These are phyloP conservation scores for Clunio marinus DNA, from an alignment of 2,888 invertebrate genomes.

Conservation along the genomic window DNA sequence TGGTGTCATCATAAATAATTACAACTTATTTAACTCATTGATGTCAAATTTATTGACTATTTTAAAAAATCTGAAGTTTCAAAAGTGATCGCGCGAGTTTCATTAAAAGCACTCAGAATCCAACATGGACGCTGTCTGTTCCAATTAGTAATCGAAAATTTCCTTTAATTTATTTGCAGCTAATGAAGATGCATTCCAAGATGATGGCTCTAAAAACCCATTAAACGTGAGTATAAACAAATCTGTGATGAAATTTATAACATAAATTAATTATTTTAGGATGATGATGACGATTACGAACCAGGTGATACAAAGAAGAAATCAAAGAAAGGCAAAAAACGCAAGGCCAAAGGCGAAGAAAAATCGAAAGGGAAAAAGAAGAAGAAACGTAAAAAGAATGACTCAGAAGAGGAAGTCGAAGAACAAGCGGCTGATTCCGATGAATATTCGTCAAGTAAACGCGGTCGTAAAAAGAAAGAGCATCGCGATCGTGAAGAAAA, in stretches of 20 bases:
- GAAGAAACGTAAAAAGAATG: slow-evolving; percentile 90
- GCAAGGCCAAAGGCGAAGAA: slow-evolving; percentile 86
- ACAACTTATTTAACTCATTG: background rate
- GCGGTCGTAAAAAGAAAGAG: slow-evolving; percentile 46
- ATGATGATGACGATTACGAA: slow-evolving; percentile 66
- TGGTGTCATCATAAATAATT: too few relatives aligned
- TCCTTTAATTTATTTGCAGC: slow-evolving; percentile 25
- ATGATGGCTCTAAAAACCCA: slow-evolving; percentile 33
- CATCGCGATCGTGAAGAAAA: slow-evolving; percentile 53
- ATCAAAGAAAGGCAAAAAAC: slow-evolving; percentile 84
- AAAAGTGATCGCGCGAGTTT: background rate
- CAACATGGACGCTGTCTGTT: slow-evolving; percentile 29
- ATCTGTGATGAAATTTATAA: slow-evolving; percentile 27
- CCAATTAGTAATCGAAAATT: slow-evolving; percentile 29
- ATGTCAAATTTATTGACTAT: background rate
- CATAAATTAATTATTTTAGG: slow-evolving; percentile 45
- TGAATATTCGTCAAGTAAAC: slow-evolving; percentile 13
- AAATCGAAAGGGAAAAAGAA: slow-evolving; percentile 71
- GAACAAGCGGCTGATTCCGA: slow-evolving; percentile 48
- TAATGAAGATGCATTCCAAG: slow-evolving; percentile 36
- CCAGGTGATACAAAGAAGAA: slow-evolving; percentile 79
- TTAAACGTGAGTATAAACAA: slow-evolving; percentile 29
- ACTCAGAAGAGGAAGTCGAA: slow-evolving; percentile 73
- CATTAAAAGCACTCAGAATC: slow-evolving; percentile 6
- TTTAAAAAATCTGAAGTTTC: background rate